Percentiles rank a stretch among this genome's conserved stretches.
These are phyloP conservation scores for Stichodactyla helianthus DNA, from an alignment of 64 coral and sea anemone genomes.

Conservation along the genomic window DNA sequence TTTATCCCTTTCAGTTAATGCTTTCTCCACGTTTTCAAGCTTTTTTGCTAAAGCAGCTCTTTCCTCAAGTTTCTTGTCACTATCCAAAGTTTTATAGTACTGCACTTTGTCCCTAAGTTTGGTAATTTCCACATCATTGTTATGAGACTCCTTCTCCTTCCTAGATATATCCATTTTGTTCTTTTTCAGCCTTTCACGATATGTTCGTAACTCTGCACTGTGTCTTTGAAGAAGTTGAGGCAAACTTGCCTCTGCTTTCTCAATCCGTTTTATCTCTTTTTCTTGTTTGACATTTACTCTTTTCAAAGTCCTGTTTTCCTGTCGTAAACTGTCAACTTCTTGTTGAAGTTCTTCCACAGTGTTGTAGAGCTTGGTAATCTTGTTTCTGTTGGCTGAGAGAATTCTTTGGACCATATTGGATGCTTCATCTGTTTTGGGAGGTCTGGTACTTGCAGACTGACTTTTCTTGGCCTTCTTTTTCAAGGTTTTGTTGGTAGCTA, in stretches of 20 bases:
- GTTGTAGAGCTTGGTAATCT: slow-evolving; percentile 74
- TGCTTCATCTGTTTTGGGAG: slow-evolving; percentile 1
- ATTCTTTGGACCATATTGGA: slow-evolving; percentile 72
- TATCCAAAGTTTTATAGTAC: slow-evolving; percentile 57
- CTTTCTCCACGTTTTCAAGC: slow-evolving; percentile 45
- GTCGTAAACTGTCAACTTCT: slow-evolving; percentile 58
- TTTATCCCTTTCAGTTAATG: slow-evolving; percentile 61
- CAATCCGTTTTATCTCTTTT: slow-evolving; percentile 68
- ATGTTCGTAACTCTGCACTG: slow-evolving; percentile 77
- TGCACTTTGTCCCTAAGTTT: slow-evolving; percentile 76
- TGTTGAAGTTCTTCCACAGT: slow-evolving; percentile 77
- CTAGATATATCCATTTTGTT: slow-evolving; percentile 52
- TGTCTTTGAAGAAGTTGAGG: slow-evolving; percentile 81
- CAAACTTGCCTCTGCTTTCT: slow-evolving; percentile 66
- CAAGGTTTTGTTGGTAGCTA: slow-evolving; percentile 25
- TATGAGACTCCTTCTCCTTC: slow-evolving; percentile 79
- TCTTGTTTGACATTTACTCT: slow-evolving; percentile 70
- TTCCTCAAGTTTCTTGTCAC: slow-evolving; percentile 73
- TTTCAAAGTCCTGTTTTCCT: slow-evolving; percentile 82
- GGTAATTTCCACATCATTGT: slow-evolving; percentile 58
- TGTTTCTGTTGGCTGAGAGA: slow-evolving; percentile 86
- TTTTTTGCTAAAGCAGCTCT: slow-evolving; percentile 65
- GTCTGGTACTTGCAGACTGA: slow-evolving; percentile 51
- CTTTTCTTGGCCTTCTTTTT: slow-evolving; percentile 67
- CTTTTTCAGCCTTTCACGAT: slow-evolving; percentile 72